Conservation (phyloP, 2,113 vertebrate species). For the Ageneiosus marmoratus region DNA sequence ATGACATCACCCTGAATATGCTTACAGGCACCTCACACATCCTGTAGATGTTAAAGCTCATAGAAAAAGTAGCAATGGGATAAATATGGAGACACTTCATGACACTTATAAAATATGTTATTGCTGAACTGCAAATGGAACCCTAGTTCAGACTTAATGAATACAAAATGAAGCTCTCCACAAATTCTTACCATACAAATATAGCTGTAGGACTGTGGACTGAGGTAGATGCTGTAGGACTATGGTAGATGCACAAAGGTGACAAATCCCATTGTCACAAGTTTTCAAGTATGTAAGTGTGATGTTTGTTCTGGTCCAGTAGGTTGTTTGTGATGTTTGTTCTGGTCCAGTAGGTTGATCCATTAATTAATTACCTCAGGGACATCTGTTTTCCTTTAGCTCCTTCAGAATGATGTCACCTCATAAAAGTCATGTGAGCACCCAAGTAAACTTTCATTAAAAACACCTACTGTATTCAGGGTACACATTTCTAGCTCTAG, state of each 20-base stretch:
- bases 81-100: conserved; percentile 12
- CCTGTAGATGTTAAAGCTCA: conserved; percentile 42
- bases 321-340: conserved; percentile 47
- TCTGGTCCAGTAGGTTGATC: conserved; percentile 51
- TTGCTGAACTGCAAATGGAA: conserved; percentile 29
- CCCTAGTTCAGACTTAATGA: conserved; percentile 15
- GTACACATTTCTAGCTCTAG: conserved; percentile 24
- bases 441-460: conserved; percentile 63
- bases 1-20: conserved; percentile 62
- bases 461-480: conserved; percentile 64
- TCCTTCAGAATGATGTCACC: conserved; percentile 66
- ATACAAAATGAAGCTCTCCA: not conserved
- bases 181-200: conserved; percentile 6
- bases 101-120: not conserved
- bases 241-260: not conserved
- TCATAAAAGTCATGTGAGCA: conserved; percentile 62
- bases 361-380: conserved; percentile 44
- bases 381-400: conserved; percentile 71
- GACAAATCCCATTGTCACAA: conserved; percentile 2
- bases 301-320: conserved; percentile 43
- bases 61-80: conserved; percentile 17
- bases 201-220: not conserved
- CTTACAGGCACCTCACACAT: conserved; percentile 46
- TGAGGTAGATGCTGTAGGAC: not conserved
- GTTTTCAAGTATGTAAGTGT: conserved; percentile 24